A percentile compares a stretch with the other conserved stretches of the same genome.
Evolutionary conservation across 2,888 invertebrate species (phyloP).

Genomic region (Druceiella hillmani): DNA sequence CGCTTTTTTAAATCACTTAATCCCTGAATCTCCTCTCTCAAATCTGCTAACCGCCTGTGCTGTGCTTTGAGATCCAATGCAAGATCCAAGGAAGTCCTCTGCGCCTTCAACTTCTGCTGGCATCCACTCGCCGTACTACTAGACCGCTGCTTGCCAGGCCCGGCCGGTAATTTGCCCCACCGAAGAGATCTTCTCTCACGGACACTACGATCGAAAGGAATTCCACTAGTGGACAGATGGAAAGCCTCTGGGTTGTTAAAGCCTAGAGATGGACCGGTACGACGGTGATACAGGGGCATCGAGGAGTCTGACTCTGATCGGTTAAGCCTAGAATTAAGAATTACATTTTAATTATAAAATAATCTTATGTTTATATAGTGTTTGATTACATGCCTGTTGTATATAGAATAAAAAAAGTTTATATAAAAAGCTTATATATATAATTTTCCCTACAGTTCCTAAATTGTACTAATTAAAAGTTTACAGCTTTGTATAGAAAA

Average conservation of each 20-base stretch:
- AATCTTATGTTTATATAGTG: too few species aligned
- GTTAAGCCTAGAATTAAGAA: too few species aligned
- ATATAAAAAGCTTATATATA: too few species aligned
- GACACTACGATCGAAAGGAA: slow-evolving; percentile 87
- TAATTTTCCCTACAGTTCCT: too few species aligned
- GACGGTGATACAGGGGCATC: slow-evolving; percentile 76
- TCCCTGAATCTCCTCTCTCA: slow-evolving; percentile 78
- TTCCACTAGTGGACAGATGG: slow-evolving; percentile 32
- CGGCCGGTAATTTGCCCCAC: slow-evolving; percentile 58
- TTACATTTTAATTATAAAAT: too few species aligned
- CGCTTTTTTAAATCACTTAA: slow-evolving; percentile 74
- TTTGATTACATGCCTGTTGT: too few species aligned
- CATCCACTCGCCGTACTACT: slow-evolving; percentile 38
- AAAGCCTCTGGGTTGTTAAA: slow-evolving; percentile 32
- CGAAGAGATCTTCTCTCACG: slow-evolving; percentile 87
- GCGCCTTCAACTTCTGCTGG: slow-evolving; percentile 53
- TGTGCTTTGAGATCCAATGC: slow-evolving; percentile 91
- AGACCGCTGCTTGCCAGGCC: slow-evolving; percentile 42
- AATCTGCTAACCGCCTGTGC: slow-evolving; percentile 74
- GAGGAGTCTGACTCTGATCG: slow-evolving; percentile 96
- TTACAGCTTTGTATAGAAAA: too few species aligned
- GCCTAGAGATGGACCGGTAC: slow-evolving; percentile 32
- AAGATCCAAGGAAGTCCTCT: slow-evolving; percentile 85
- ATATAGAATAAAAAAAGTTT: too few species aligned
- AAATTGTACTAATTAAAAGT: too few species aligned